Evolutionary conservation across 2,797 vertebrate genomes (phyloP), one percentile per base, ranked within the genome.

Genomic region (Cossypha caffra): DNA sequence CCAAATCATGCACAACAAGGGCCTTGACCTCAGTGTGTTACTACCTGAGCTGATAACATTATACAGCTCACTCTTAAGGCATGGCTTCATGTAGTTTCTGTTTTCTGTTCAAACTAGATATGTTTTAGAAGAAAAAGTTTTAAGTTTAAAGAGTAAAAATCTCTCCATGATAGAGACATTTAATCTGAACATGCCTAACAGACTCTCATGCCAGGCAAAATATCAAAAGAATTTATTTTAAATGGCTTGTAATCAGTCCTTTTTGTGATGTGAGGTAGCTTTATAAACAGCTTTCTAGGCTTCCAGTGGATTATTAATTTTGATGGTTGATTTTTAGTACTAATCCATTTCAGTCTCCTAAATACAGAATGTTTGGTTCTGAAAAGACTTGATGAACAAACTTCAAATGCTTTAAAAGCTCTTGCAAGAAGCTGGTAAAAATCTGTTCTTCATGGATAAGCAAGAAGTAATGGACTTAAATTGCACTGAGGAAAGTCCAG

Each of bases 321-420:
- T 93, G 67, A 59, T 1, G 2, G 50, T 72, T 86, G 76, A 54
- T 81, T 95, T 50, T 91, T 68, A 80, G 14, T n/a, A 68, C 20
- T 80, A 86, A 91, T 78, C 73, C 80, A 68, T 86, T 95, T 94
- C 42, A 86, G 38, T 16, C 29, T 84, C 38, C 38, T 92, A 62
- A 79, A 79, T 48, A 76, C 63, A 50, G 52, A 71, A 12, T 58
- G 10, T 68, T 93, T 86, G 64, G 23, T 84, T 95, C 62, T 84
- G 83, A 86, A 83, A 73, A 91, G 8, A 25, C 15, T 74, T 10
- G 1, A 45, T 59, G n/a, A 71, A 28, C 42, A 74, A 66, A 47
- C 76, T 80, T 72, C 51, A 92, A 90, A 92, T 84, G 40, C n/a
- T 90, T 91, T 93, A 74, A 95, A 94, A 91, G 5, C 31, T 83